A percentile compares a stretch with the other conserved stretches of the same genome.
Evolutionary conservation across 2,888 invertebrate species (phyloP).

Genomic region (Acronicta leporina): DNA sequence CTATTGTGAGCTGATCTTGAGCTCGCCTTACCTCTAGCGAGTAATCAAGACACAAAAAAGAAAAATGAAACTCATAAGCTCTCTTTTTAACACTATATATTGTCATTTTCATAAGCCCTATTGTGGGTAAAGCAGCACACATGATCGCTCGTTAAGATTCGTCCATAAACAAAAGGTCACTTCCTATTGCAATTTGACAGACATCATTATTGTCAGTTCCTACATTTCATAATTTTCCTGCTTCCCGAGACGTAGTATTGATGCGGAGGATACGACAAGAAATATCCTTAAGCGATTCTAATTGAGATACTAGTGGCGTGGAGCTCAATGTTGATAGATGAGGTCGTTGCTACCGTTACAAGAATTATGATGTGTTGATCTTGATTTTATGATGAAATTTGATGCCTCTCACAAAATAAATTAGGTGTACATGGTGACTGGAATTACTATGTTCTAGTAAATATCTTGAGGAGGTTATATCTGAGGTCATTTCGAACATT

Average conservation of each 20-base stretch:
- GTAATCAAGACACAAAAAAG: too few relatives aligned
- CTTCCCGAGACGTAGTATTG: constrained; percentile 40
- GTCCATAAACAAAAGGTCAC: constrained; percentile 34
- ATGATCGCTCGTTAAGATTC: constrained; percentile 11
- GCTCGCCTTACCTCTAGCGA: too few relatives aligned
- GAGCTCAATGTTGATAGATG: constrained; percentile 55
- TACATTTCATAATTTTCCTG: constrained; percentile 56
- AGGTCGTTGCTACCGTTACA: constrained; percentile 51
- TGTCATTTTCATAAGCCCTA: too few relatives aligned
- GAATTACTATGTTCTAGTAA: too few relatives aligned
- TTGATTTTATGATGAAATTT: background rate
- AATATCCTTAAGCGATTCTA: constrained; percentile 62
- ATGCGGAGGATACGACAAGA: constrained; percentile 56
- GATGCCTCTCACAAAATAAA: too few relatives aligned
- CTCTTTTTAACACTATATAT: too few relatives aligned
- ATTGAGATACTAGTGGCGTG: constrained; percentile 62
- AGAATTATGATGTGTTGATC: constrained; percentile 39
- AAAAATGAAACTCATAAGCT: too few relatives aligned
- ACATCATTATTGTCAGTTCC: constrained; percentile 53
- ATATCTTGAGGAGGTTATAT: too few relatives aligned
- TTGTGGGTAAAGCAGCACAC: constrained; percentile 4
- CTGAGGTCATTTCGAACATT: background rate
- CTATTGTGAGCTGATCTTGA: too few relatives aligned
- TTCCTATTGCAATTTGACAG: constrained; percentile 53
- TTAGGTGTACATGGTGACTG: too few relatives aligned